Conservation (phyloP, 2,888 invertebrate genomes). For the Electrophaes corylata region DNA sequence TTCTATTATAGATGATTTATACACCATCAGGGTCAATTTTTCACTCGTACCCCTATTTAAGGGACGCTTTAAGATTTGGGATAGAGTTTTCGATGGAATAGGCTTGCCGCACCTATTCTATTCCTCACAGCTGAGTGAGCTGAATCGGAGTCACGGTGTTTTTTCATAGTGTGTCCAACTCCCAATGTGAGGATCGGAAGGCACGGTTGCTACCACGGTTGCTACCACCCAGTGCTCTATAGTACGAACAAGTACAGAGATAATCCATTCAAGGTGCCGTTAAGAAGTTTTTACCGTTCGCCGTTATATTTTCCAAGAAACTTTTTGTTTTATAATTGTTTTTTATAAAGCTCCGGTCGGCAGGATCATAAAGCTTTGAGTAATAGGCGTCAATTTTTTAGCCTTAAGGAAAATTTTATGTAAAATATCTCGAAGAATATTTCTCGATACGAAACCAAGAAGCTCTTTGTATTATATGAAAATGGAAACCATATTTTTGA, state of each 20-base stretch:
- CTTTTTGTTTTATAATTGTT: slow-evolving; percentile 38
- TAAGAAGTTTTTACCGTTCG: slow-evolving; percentile 28
- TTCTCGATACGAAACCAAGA: slow-evolving; percentile 18
- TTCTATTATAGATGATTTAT: no score
- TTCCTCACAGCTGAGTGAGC: no score
- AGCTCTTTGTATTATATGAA: slow-evolving; percentile 5
- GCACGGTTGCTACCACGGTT: no score
- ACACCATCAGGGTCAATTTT: no score
- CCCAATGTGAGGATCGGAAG: no score
- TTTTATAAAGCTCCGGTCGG: slow-evolving; percentile 30
- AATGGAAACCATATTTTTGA: slow-evolving; percentile 2
- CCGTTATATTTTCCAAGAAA: slow-evolving; percentile 26
- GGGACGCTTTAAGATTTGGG: no score
- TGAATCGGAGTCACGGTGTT: no score
- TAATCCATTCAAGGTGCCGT: slow-evolving; percentile 41
- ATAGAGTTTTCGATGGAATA: no score
- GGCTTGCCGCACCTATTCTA: no score
- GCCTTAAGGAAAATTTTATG: slow-evolving; percentile 30
- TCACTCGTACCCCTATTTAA: no score
- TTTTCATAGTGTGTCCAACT: no score
- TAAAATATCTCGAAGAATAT: slow-evolving; percentile 13
- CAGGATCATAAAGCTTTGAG: slow-evolving; percentile 33
- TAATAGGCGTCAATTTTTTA: slow-evolving; percentile 35
- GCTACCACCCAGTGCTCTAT: no score
- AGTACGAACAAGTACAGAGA: slow-evolving; percentile 16